A percentile compares a stretch with the other conserved stretches of the same genome.
Conservation (phyloP, 2,888 invertebrate genomes). For the Teleiodes luculella region DNA sequence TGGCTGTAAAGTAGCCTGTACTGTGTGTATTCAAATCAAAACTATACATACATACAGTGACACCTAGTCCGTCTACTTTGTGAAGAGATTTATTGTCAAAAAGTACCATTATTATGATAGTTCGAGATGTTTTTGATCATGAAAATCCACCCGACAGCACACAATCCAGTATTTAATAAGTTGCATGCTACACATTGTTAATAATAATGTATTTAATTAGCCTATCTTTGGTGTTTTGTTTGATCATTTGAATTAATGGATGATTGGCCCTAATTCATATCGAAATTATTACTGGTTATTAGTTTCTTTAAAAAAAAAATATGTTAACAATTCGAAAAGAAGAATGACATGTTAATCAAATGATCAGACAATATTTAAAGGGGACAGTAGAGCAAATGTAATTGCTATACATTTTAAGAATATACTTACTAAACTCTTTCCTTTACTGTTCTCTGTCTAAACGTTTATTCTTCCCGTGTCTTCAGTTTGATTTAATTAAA, state of each 20-base stretch:
- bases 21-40: too few species aligned
- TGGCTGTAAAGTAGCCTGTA: too few species aligned
- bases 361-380: conserved; percentile 46
- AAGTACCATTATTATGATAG: too few species aligned
- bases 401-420: neutral
- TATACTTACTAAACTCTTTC: neutral
- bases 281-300: too few species aligned
- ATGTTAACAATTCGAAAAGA: too few species aligned
- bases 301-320: too few species aligned
- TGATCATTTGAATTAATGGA: conserved; percentile 7
- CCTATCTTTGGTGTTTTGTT: neutral
- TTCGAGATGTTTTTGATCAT: neutral
- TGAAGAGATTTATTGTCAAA: too few species aligned
- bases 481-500: conserved; percentile 29
- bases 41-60: too few species aligned
- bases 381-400: conserved; percentile 47
- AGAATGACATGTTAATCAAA: too few species aligned
- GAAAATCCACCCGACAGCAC: conserved; percentile 33
- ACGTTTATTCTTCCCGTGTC: conserved; percentile 24
- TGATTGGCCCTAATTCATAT: neutral
- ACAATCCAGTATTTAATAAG: conserved; percentile 54
- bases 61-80: neutral
- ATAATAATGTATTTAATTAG: conserved; percentile 30
- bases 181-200: conserved; percentile 65
- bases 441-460: conserved; percentile 20